Conservation (phyloP, 2,888 invertebrate genomes). For the Gryllus longicercus region DNA sequence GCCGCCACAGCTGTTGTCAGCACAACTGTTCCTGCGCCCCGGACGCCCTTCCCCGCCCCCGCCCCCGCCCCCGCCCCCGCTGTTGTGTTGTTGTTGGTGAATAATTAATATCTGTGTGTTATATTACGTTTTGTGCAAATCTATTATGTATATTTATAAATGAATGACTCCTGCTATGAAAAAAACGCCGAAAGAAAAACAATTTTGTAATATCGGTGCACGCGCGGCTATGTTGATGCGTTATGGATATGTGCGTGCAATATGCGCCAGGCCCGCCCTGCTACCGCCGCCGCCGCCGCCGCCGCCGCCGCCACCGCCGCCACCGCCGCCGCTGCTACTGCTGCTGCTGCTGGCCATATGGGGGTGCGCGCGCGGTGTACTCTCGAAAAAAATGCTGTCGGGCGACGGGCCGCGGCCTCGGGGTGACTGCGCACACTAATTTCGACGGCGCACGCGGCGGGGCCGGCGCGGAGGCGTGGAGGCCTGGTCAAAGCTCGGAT, state of each 20-base stretch:
- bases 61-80: not conserved
- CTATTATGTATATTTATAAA: constrained; percentile 27
- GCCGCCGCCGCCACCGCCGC: not conserved
- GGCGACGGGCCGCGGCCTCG: constrained; percentile 17
- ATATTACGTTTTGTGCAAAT: constrained; percentile 26
- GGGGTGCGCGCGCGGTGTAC: constrained; percentile 7
- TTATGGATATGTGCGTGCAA: constrained; percentile 26
- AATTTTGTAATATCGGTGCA: constrained; percentile 17
- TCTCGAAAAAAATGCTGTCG: not conserved
- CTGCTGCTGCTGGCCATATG: not conserved
- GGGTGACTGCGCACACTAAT: constrained; percentile 17
- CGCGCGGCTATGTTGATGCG: constrained; percentile 8
- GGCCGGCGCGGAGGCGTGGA: too few species aligned
- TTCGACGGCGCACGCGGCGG: not conserved
- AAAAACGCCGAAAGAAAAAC: constrained; percentile 1
- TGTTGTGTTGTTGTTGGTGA: constrained; percentile 22
- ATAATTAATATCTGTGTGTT: constrained; percentile 24
- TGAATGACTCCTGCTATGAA: constrained; percentile 21
- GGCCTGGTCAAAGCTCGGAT: too few species aligned
- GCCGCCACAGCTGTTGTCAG: not conserved
- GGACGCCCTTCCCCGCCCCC: not conserved
- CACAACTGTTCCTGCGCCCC: not conserved
- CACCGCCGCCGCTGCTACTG: not conserved
- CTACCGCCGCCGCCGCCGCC: not conserved
- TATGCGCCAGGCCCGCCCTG: constrained; percentile 19